Conservation (phyloP, 1,140 invertebrate genomes). For the Heliconius congener region DNA sequence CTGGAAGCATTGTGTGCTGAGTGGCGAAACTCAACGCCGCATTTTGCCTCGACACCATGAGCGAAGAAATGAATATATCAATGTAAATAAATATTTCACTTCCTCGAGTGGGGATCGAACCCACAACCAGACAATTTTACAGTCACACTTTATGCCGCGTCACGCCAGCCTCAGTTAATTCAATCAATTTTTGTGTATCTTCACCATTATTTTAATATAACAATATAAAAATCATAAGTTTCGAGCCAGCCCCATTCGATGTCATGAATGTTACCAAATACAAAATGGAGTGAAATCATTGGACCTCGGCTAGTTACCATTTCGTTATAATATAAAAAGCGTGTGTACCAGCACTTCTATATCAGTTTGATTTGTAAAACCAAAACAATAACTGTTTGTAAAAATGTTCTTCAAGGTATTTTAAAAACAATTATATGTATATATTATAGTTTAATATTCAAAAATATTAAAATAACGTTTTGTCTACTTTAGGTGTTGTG, state of each 20-base stretch:
- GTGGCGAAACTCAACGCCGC: too few relatives aligned
- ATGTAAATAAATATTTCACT: too few relatives aligned
- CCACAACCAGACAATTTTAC: too few relatives aligned
- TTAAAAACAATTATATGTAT: neutral
- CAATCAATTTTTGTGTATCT: too few relatives aligned
- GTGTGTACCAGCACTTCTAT: constrained; percentile 21
- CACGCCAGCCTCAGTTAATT: too few relatives aligned
- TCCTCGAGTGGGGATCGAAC: too few relatives aligned
- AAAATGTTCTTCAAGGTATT: constrained; percentile 43
- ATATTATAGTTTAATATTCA: neutral
- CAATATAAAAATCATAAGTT: neutral
- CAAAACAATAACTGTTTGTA: constrained; percentile 21
- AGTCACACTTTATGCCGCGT: too few relatives aligned
- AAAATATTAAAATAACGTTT: too few relatives aligned
- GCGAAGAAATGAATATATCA: too few relatives aligned
- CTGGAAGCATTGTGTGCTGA: too few relatives aligned
- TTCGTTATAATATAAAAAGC: constrained; percentile 38
- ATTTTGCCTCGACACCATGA: too few relatives aligned
- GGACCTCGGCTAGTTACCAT: constrained; percentile 37
- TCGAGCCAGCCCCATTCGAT: neutral
- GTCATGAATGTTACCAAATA: constrained; percentile 1
- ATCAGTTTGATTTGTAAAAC: constrained; percentile 37
- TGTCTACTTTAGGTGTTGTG: constrained; percentile 27
- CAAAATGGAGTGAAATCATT: constrained; percentile 36
- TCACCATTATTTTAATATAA: too few relatives aligned